A percentile compares a stretch with the other conserved stretches of the same genome.
Evolutionary conservation across 92 coral and sea anemone genomes (phyloP).

Genomic region (Muricea muricata): DNA sequence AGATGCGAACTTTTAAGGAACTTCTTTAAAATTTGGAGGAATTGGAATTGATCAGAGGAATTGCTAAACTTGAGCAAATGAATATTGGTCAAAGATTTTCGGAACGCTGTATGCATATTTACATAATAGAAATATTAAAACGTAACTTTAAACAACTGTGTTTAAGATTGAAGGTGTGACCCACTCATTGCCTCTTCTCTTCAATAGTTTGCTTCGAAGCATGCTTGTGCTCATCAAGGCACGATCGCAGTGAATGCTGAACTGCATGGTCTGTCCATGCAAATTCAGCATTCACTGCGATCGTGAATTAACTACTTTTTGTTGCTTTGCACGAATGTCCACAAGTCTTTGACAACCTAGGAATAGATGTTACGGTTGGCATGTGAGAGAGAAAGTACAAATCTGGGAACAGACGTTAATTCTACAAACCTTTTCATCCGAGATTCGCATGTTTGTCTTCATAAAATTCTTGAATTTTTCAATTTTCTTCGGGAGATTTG

Average conservation of each 20-base stretch:
- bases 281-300: not conserved
- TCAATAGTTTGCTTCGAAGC: not conserved
- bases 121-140: not conserved
- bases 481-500: conserved; percentile 76
- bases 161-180: not conserved
- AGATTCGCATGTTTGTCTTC: conserved; percentile 73
- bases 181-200: not conserved
- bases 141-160: not conserved
- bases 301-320: conserved; percentile 33
- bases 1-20: too few relatives aligned
- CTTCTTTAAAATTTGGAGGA: too few relatives aligned
- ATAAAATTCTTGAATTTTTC: conserved; percentile 82
- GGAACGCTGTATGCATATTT: conserved; percentile 1
- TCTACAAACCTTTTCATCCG: conserved; percentile 71
- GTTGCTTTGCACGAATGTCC: conserved; percentile 76
- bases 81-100: too few relatives aligned
- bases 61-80: too few relatives aligned
- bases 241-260: too few relatives aligned
- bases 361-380: not conserved
- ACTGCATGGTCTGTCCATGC: too few relatives aligned
- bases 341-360: conserved; percentile 71
- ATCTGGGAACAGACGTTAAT: too few relatives aligned
- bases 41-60: too few relatives aligned
- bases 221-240: not conserved
- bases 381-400: too few relatives aligned